phyloP scores from a whole-genome alignment of 92 coral and sea anemone species.

The Montipora capitata region DNA sequence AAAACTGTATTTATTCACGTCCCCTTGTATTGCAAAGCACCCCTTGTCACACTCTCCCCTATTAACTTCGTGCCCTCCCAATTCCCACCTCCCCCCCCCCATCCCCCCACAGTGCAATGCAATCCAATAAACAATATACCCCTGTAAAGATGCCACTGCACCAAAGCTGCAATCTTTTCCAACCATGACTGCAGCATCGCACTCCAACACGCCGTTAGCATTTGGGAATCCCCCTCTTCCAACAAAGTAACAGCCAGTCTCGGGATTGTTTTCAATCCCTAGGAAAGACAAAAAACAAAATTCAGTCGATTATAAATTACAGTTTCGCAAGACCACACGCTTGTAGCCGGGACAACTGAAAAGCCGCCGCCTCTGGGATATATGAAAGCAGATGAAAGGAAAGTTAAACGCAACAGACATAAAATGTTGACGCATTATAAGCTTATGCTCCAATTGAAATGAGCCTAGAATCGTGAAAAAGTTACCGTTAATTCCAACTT shows the following conservation, averaged over 20 bases:
- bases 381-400: no score
- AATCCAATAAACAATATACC: constrained; percentile 38
- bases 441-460: neutral
- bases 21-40: no score
- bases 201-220: constrained; percentile 76
- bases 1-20: no score
- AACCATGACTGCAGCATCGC: constrained; percentile 86
- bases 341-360: no score
- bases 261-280: constrained; percentile 80
- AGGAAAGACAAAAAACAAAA: neutral
- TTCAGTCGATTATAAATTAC: no score
- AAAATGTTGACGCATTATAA: no score
- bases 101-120: neutral
- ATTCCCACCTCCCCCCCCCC: no score
- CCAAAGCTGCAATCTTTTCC: constrained; percentile 78
- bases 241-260: constrained; percentile 74
- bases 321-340: neutral
- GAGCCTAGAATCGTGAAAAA: no score
- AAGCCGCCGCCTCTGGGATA: no score
- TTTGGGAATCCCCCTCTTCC: constrained; percentile 89
- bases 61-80: neutral
- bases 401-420: no score
- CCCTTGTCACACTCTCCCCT: no score
- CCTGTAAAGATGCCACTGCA: constrained; percentile 83
- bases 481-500: constrained; percentile 79